Base-by-base conservation (phyloP, 2,113 vertebrate genomes). In the Neogobius melanostomus region DNA sequence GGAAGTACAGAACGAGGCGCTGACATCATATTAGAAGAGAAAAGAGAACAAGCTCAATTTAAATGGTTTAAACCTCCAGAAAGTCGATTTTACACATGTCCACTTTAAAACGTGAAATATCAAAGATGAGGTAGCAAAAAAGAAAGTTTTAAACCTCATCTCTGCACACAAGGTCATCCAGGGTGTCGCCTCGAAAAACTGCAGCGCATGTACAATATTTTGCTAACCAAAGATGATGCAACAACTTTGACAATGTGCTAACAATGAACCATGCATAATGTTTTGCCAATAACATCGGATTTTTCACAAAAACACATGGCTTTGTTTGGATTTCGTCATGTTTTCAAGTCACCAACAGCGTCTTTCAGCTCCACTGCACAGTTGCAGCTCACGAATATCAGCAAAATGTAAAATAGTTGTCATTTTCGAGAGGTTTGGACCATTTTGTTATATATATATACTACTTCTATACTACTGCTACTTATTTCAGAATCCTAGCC, bases 261-360 rank as follows among this genome's bases (percentile, higher is more conserved):
- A 60, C 57, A 60, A 60, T 3, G 36, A 36, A 60, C 57, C 7
- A 11, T 1, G 11, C 14, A 8, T 60, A 3, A 44, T 15, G 7
- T 43, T n/a, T 7, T 5, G 57, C 11, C 7, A 7, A 43, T 14
- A 8, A 6, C 57, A 1, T 43, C 28, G 14, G 3, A 60, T 44
- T 44, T 43, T 60, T 36, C 8, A 12, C 57, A 15, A 15, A 60
- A 60, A 60, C n/a, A 21, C 11, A 42, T 7, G 6, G 28, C 36
- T 42, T 43, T 43, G 57, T 60, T 11, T 60, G 42, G 12, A 43
- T 60, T 60, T 60, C 57, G 15, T 60, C 57, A 60, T 43, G 36
- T 43, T 60, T 60, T 15, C 36, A 43, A 60, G 57, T 60, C 57
- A 15, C 36, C 5, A 15, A 8, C 36, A 15, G 14, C 12, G 36